A percentile compares a stretch with the other conserved stretches of the same genome.
Evolutionary conservation across 92 coral and sea anemone species (phyloP).

Genomic region (Palythoa grandiflora): DNA sequence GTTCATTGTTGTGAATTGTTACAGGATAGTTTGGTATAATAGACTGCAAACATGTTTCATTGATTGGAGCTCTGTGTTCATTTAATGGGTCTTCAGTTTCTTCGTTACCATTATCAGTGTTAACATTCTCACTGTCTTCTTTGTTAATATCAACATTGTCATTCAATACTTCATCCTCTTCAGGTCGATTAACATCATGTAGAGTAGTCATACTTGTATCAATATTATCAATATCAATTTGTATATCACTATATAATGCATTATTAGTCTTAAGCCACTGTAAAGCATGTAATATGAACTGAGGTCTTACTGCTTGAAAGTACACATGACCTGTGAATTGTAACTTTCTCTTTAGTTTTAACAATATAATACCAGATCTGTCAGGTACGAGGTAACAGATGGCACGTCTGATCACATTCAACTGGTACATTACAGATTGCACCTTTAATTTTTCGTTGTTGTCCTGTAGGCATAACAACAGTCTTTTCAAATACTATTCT

Average conservation of each 20-base stretch:
- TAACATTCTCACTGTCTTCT: constrained; percentile 20
- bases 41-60: constrained; percentile 70
- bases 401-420: constrained; percentile 52
- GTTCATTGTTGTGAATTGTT: constrained; percentile 29
- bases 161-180: constrained; percentile 1
- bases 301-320: constrained; percentile 53
- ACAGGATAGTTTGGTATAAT: constrained; percentile 67
- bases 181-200: constrained; percentile 8
- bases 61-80: constrained; percentile 65
- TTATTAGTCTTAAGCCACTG: constrained; percentile 54
- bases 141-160: constrained; percentile 7
- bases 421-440: constrained; percentile 33
- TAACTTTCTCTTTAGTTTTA: constrained; percentile 74
- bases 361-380: constrained; percentile 74
- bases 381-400: constrained; percentile 44
- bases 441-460: constrained; percentile 15
- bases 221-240: constrained; percentile 52
- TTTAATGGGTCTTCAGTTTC: constrained; percentile 70
- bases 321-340: constrained; percentile 73
- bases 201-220: constrained; percentile 17
- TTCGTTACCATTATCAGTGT: constrained; percentile 26
- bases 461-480: constrained; percentile 23
- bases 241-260: constrained; percentile 54
- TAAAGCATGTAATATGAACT: constrained; percentile 45
- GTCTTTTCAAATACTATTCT: constrained; percentile 66